phyloP scores from a whole-genome alignment of 2,888 invertebrate genomes.

The Melinaea marsaeus region DNA sequence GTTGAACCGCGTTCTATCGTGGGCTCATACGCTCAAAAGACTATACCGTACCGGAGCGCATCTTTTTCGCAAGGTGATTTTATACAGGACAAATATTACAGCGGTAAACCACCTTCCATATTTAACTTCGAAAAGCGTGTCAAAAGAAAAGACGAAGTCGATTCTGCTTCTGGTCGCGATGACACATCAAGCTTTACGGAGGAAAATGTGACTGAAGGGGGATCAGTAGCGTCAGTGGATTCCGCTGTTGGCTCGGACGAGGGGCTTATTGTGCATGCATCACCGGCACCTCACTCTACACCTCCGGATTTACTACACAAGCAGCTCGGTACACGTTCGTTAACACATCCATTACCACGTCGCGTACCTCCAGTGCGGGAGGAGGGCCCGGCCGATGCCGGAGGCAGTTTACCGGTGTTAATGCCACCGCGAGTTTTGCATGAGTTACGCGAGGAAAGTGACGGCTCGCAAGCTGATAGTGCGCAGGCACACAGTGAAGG shows the following conservation, averaged over 20 bases:
- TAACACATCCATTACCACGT: constrained; percentile 73
- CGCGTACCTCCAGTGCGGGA: constrained; percentile 65
- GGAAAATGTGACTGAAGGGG: constrained; percentile 62
- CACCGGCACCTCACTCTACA: constrained; percentile 63
- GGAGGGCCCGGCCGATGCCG: constrained; percentile 55
- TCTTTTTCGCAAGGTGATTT: constrained; percentile 93
- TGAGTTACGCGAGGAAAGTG: constrained; percentile 72
- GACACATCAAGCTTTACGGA: constrained; percentile 57
- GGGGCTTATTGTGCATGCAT: constrained; percentile 67
- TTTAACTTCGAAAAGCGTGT: constrained; percentile 66
- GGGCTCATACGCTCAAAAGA: constrained; percentile 80
- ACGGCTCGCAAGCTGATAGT: constrained; percentile 73
- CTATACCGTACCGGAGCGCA: constrained; percentile 88
- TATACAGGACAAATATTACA: constrained; percentile 76
- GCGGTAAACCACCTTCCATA: constrained; percentile 60
- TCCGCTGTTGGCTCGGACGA: constrained; percentile 80
- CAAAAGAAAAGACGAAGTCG: constrained; percentile 42
- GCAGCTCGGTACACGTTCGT: constrained; percentile 69
- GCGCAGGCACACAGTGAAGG: constrained; percentile 74
- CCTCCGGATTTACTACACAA: constrained; percentile 71
- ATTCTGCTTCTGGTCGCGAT: constrained; percentile 48
- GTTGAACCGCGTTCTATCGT: constrained; percentile 79
- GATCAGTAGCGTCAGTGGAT: constrained; percentile 78
- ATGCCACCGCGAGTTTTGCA: constrained; percentile 66
- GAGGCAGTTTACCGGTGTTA: constrained; percentile 62